Evolutionary conservation across 2,113 vertebrate genomes (phyloP), one percentile per base, ranked within the genome.

Genomic region (Rousettus leschenaultii): DNA sequence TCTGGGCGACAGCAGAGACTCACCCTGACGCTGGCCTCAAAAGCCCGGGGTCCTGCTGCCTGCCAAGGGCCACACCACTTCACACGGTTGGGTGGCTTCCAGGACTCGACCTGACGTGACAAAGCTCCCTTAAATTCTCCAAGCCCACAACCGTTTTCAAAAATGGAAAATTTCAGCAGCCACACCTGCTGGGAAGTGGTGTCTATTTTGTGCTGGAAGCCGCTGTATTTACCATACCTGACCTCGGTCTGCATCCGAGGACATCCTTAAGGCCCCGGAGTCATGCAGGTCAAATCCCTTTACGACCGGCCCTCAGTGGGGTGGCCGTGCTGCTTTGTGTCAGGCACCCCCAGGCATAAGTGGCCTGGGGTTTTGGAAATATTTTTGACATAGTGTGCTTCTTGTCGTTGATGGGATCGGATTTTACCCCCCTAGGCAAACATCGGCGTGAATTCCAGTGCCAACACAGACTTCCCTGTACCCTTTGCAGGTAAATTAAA

Each of bases 141-240:
- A 26, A 75, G 79, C 35, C 91, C 8, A 0, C 79, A 70, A 9
- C 79, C 63, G 1, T 51, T 87, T 84, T 90, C 75, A 88, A 71
- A 97, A 96, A 38, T 3, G 93, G 90, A 95, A 86, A 66, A 57
- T 48, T 11, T 18, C 28, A 30, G 65, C 63, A 79, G 51, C 90
- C 93, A 88, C 85, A 40, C 91, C 85, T 92, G 93, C 91, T 66
- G 77, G 85, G 96, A 93, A 80, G 53, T 24, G 70, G 79, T 66
- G 51, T 71, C 85, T 94, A 18, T 87, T 94, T 88, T 80, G 91
- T 7, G 1, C 40, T 45, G 85, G 65, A 77, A 59, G 71, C 82
- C 63, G 22, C 93, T 85, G 9, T 96, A 55, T 93, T 92, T 95
- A 83, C 93, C 78, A 22, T 30, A 18, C 66, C 85, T 48, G 86